A percentile compares a stretch with the other conserved stretches of the same genome.
These are phyloP conservation scores for Lagorchestes hirsutus DNA, from an alignment of 2,797 vertebrate species.

Conservation along the genomic window DNA sequence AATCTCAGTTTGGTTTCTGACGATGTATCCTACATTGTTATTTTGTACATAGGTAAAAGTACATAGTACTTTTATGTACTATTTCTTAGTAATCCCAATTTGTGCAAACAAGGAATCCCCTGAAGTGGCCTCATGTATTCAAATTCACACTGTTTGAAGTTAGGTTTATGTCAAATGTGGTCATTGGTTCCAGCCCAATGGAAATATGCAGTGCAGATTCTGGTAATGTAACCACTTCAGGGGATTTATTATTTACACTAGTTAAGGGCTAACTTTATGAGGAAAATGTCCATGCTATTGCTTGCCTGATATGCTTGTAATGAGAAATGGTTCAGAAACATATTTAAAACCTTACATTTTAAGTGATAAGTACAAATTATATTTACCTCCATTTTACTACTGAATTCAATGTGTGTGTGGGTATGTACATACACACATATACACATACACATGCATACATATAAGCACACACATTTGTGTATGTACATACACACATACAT, in stretches of 20 bases:
- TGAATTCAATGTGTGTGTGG: not conserved
- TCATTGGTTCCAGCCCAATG: not conserved
- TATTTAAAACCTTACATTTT: not conserved
- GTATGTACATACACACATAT: too few species aligned
- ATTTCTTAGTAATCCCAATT: not conserved
- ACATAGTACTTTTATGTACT: not conserved
- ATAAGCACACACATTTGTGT: too few species aligned
- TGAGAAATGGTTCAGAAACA: not conserved
- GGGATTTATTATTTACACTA: not conserved
- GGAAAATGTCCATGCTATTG: not conserved
- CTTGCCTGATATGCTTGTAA: not conserved
- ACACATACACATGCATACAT: too few species aligned
- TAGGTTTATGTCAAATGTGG: not conserved
- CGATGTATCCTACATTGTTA: not conserved
- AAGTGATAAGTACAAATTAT: not conserved
- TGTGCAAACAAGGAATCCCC: not conserved
- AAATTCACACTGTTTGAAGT: not conserved
- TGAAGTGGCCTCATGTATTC: not conserved
- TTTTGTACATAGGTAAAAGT: not conserved
- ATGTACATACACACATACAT: too few species aligned
- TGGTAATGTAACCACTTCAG: not conserved
- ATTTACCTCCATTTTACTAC: not conserved
- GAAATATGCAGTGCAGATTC: not conserved
- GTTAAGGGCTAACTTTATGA: not conserved
- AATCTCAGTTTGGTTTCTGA: not conserved